phyloP scores from a whole-genome alignment of 2,113 vertebrate species.

The Toxotes jaculatrix region DNA sequence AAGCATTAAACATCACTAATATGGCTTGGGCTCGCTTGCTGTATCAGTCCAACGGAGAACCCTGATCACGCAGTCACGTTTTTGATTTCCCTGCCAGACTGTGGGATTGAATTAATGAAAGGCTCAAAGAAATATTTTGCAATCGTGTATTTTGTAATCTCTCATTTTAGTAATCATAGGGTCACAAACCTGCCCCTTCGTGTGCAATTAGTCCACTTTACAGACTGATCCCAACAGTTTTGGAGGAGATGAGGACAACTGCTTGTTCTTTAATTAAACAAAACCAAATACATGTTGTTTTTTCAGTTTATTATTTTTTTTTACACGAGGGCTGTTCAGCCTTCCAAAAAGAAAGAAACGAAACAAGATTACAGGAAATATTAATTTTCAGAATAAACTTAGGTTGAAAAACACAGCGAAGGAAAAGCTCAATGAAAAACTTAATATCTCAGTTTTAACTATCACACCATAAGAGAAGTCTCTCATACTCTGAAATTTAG shows the following conservation, averaged over 20 bases:
- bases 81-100: conserved; percentile 45
- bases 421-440: conserved; percentile 50
- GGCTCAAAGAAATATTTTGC: conserved; percentile 49
- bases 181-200: conserved; percentile 27
- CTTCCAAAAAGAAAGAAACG: conserved; percentile 57
- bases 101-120: conserved; percentile 47
- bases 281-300: conserved; percentile 27
- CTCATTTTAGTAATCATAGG: conserved; percentile 23
- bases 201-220: conserved; percentile 6
- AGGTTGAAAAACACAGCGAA: conserved; percentile 63
- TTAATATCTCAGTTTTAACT: conserved; percentile 45
- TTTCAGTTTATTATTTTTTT: conserved; percentile 65
- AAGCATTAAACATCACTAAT: conserved; percentile 34
- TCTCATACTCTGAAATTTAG: conserved; percentile 47
- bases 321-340: conserved; percentile 59
- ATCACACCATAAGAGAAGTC: conserved; percentile 50
- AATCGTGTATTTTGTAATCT: conserved; percentile 52
- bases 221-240: neutral
- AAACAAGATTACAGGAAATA: conserved; percentile 63
- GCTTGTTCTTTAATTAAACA: conserved; percentile 4
- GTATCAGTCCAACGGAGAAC: conserved; percentile 11
- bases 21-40: conserved; percentile 2
- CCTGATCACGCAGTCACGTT: conserved; percentile 40
- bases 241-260: neutral
- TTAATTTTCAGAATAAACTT: conserved; percentile 60